Percentiles rank a stretch among this genome's conserved stretches.
These are phyloP conservation scores for Thelaira solivaga DNA, from an alignment of 2,888 invertebrate species.

Conservation along the genomic window DNA sequence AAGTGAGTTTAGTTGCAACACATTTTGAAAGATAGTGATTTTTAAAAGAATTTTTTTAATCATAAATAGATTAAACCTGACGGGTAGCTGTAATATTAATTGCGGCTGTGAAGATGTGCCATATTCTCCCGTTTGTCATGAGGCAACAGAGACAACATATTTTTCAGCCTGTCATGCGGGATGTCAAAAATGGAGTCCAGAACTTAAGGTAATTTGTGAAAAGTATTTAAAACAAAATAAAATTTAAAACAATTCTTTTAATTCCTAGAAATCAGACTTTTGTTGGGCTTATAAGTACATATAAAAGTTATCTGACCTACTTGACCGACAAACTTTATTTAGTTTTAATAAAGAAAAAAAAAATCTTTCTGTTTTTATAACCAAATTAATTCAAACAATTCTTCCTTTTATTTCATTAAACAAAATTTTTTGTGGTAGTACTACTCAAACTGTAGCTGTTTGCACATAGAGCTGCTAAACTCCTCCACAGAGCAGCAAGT, in stretches of 20 bases:
- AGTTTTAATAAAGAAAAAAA: no score
- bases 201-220: slow-evolving; percentile 65
- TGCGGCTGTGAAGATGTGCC: slow-evolving; percentile 81
- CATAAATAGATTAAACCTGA: slow-evolving; percentile 78
- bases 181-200: slow-evolving; percentile 77
- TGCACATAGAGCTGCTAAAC: slow-evolving; percentile 14
- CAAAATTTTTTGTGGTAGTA: slow-evolving; percentile 66
- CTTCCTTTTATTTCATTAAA: neutral
- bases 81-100: slow-evolving; percentile 79
- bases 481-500: neutral
- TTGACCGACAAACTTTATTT: no score
- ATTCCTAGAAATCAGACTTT: no score
- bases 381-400: no score
- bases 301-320: no score
- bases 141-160: slow-evolving; percentile 79
- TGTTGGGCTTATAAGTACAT: no score
- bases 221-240: neutral
- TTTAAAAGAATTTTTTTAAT: slow-evolving; percentile 14
- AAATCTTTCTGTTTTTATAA: no score
- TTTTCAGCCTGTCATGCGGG: slow-evolving; percentile 87
- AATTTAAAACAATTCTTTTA: no score
- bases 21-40: neutral
- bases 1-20: slow-evolving; percentile 61
- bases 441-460: slow-evolving; percentile 70
- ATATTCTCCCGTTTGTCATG: slow-evolving; percentile 83